These are phyloP conservation scores for Bembecia ichneumoniformis DNA, from an alignment of 2,888 invertebrate species.

Conservation along the genomic window DNA sequence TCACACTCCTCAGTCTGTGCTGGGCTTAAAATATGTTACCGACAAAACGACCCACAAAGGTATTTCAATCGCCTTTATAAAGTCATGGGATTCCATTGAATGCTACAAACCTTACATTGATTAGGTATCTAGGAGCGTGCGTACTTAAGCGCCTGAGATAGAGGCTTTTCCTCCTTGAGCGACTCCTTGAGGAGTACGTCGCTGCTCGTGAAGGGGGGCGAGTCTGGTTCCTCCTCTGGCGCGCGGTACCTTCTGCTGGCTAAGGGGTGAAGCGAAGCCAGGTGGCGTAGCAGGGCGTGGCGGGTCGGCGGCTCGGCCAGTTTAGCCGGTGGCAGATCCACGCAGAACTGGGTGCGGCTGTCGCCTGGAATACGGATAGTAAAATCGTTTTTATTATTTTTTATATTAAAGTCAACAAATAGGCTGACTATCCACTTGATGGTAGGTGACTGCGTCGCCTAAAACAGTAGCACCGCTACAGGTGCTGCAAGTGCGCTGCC, in stretches of 20 bases:
- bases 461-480: no score
- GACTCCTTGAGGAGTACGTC: slow-evolving; percentile 52
- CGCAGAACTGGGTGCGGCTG: slow-evolving; percentile 51
- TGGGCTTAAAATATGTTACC: no score
- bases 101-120: not conserved
- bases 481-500: no score
- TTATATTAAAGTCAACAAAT: no score
- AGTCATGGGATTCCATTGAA: not conserved
- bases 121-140: slow-evolving; percentile 41
- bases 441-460: no score
- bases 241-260: slow-evolving; percentile 37
- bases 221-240: slow-evolving; percentile 5
- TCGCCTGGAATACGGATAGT: slow-evolving; percentile 30
- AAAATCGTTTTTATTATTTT: no score
- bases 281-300: slow-evolving; percentile 42
- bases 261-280: slow-evolving; percentile 40
- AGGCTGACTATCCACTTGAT: no score
- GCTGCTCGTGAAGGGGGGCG: slow-evolving; percentile 24
- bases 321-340: slow-evolving; percentile 47
- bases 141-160: slow-evolving; percentile 48
- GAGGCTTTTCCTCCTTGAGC: slow-evolving; percentile 53
- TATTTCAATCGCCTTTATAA: not conserved
- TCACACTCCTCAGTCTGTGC: no score
- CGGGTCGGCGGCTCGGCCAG: slow-evolving; percentile 12
- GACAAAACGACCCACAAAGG: no score